Base-by-base conservation (phyloP, 1,140 invertebrate genomes). In the Drosophila pseudoobscura region DNA sequence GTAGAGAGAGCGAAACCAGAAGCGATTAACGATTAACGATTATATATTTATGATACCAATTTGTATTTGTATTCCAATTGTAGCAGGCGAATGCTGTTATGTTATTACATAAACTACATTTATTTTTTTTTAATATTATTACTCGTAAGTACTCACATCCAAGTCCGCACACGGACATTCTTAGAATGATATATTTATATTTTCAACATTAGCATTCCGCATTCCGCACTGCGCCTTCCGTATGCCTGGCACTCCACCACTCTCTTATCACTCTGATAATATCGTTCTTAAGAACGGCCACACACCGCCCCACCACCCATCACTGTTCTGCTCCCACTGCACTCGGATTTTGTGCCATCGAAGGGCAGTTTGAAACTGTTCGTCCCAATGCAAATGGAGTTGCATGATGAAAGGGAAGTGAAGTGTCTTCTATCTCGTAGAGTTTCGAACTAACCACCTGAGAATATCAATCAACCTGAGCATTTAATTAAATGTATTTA, bases 111-210 rank as follows among this genome's bases (percentile, higher is more conserved):
- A 80, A 80, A 85, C 65, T 87, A 82, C 57, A 52, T 77, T 82
- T 87, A 85, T 82, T 85, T 82, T 87, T 87, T 82, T 85, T 87
- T 78, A 82, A 82, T 87, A 82, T 78, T 77, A 87, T 85, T 85
- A 39, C 11, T 39, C 35, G 11, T 39, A 82, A 78, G 80, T 85
- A 80, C 79, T 74, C 69, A 45, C 35, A 26, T 26, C 24, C 24
- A 26, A 9, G 31, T 31, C 31, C 73, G 69, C 64, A 71, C 78
- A 83, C 79, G 70, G 61, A 78, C 5, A 26, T 26, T 5, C 65
- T 55, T 75, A 82, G 78, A 80, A 85, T 82, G 74, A 80, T 74
- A 68, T 61, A 85, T 87, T 85, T 85, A 68, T 75, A 85, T 85
- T 85, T 85, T 85, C 80, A 87, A 87, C 80, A 87, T 57, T 69